Evolutionary conservation across 2,888 invertebrate genomes (phyloP).

Genomic region (Dioctria linearis): DNA sequence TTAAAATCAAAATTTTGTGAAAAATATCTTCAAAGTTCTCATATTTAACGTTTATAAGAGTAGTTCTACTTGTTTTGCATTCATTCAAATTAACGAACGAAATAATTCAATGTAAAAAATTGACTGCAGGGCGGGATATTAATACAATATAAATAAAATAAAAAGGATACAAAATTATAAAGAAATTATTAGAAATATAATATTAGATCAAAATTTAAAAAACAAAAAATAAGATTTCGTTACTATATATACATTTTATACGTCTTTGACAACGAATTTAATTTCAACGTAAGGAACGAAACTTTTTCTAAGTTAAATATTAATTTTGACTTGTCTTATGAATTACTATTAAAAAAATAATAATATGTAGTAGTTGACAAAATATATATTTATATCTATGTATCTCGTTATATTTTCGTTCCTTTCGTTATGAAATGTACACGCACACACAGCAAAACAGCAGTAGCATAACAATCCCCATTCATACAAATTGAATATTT

Average conservation of each 20-base stretch:
- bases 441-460: slow-evolving; percentile 53
- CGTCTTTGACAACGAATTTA: slow-evolving; percentile 31
- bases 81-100: slow-evolving; percentile 17
- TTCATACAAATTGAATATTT: slow-evolving; percentile 53
- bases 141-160: slow-evolving; percentile 6
- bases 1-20: not conserved
- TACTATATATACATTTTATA: slow-evolving; percentile 43
- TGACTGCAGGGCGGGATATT: not conserved
- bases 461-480: slow-evolving; percentile 51
- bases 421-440: slow-evolving; percentile 30
- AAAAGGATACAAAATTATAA: slow-evolving; percentile 19
- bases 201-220: not conserved
- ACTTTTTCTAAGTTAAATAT: not conserved
- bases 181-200: not conserved
- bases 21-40: not conserved
- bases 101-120: not conserved
- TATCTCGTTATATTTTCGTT: slow-evolving; percentile 23
- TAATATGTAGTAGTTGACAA: not conserved
- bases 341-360: not conserved
- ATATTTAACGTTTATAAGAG: not conserved
- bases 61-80: slow-evolving; percentile 28
- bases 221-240: slow-evolving; percentile 25
- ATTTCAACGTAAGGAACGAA: slow-evolving; percentile 46
- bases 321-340: slow-evolving; percentile 36
- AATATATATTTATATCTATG: slow-evolving; percentile 11